phyloP scores from a whole-genome alignment of 1,140 invertebrate genomes.

The Homarus americanus region DNA sequence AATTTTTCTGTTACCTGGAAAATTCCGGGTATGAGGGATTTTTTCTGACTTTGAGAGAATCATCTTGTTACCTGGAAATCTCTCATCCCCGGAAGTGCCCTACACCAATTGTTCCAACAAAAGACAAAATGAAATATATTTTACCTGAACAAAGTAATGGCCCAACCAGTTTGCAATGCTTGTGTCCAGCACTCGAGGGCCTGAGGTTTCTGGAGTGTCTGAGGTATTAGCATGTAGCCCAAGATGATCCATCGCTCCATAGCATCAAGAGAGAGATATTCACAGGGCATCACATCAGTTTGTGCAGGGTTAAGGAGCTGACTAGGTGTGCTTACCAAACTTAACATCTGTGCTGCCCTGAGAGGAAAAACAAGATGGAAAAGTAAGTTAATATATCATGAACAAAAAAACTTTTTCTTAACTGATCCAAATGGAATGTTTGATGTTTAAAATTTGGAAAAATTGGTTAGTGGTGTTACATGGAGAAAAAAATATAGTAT shows the following conservation, averaged over 20 bases:
- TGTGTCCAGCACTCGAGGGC: constrained; percentile 93
- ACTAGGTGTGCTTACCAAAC: constrained; percentile 93
- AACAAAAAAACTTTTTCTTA: neutral
- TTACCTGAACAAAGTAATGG: constrained; percentile 89
- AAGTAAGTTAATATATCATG: neutral
- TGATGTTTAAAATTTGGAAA: too few relatives aligned
- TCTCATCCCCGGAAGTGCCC: too few relatives aligned
- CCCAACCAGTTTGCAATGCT: constrained; percentile 95
- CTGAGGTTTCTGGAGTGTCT: constrained; percentile 85
- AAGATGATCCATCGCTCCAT: constrained; percentile 94
- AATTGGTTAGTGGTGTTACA: too few relatives aligned
- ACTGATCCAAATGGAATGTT: neutral
- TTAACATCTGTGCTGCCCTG: constrained; percentile 92
- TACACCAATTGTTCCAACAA: too few relatives aligned
- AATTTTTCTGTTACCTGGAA: too few relatives aligned
- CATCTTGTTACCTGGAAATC: too few relatives aligned
- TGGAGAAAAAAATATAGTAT: too few relatives aligned
- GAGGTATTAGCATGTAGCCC: constrained; percentile 94
- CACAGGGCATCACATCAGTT: constrained; percentile 97
- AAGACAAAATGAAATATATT: neutral
- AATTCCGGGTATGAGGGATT: too few relatives aligned
- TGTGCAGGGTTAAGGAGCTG: constrained; percentile 95
- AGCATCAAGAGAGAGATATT: constrained; percentile 95
- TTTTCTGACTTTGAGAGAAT: too few relatives aligned
- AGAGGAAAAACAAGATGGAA: constrained; percentile 55